Evolutionary conservation across 2,797 vertebrate genomes (phyloP), one percentile per base, ranked within the genome.

Genomic region (Acanthis flammea): DNA sequence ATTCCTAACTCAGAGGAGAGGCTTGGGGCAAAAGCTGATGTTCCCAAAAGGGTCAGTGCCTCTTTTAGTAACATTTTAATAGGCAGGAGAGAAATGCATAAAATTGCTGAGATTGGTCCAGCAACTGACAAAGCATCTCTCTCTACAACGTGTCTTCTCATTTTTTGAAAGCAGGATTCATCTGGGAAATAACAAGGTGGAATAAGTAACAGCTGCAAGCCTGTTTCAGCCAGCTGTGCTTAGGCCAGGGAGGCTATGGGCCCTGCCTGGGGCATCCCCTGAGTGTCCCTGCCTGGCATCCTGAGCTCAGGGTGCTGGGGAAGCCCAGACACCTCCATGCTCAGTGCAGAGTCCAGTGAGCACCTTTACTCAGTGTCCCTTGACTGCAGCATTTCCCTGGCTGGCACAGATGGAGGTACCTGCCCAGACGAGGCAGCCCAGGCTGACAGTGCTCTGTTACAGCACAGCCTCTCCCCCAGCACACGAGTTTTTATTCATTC

Each of bases 331-430:
- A 47, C 28, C 11, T 47, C 80, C 41, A 1, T 3, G 2, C 35
- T 80, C n/a, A 1, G 28, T 33, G 55, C 77, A 50, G 75, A 53
- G 57, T 8, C 55, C 53, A 25, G 41, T 2, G 51, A 39, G 15
- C 44, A 11, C 50, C 88, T 89, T 71, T 9, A 39, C 48, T 92
- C 76, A 33, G 5, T 48, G 44, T 72, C 44, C 61, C 67, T 92
- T 2, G 0, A 2, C 60, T 18, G n/a, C 44, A 5, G 85, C 1
- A 0, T 88, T 86, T 91, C 42, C 57, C 31, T 58, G 86, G 4
- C 35, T 27, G 88, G 37, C 54, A 1, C 62, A 76, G 81, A 50
- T 93, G 96, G 91, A 90, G 76, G 27, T 51, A n/a, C n/a, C 74
- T 92, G 86, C 51, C 54, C 3, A 3, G 63, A 10, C 33, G 82